Conservation (phyloP, 2,797 vertebrate species). For the Sternarchorhynchus goeldii region DNA sequence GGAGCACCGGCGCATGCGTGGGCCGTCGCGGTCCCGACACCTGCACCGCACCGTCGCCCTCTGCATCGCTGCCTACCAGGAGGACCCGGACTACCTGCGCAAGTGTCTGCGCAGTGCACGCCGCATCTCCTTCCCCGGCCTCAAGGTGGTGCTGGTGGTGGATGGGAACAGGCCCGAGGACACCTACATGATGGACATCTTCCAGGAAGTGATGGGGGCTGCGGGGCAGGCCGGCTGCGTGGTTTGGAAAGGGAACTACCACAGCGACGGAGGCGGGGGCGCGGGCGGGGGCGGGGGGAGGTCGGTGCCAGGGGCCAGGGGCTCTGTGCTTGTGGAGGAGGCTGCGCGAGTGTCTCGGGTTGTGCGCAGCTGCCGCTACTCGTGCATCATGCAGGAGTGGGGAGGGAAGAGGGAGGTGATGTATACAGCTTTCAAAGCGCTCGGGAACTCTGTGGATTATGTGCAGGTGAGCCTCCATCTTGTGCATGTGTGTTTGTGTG, state of each 20-base stretch:
- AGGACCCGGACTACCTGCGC: slow-evolving; percentile 93
- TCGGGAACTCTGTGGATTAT: slow-evolving; percentile 93
- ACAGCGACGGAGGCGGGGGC: slow-evolving; percentile 75
- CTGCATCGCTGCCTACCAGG: slow-evolving; percentile 95
- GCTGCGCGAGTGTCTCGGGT: slow-evolving; percentile 75
- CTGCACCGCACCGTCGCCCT: slow-evolving; percentile 84
- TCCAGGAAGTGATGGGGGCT: slow-evolving; percentile 90
- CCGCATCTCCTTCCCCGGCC: slow-evolving; percentile 87
- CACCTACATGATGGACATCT: slow-evolving; percentile 97
- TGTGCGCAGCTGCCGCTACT: slow-evolving; percentile 81
- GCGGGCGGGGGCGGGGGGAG: slow-evolving; percentile 47
- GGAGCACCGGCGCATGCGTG: slow-evolving; percentile 91
- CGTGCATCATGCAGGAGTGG: slow-evolving; percentile 97
- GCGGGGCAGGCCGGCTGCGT: slow-evolving; percentile 82
- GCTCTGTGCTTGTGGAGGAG: slow-evolving; percentile 77
- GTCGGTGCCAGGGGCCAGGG: too few species aligned
- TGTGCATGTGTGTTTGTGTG: background rate
- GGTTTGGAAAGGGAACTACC: slow-evolving; percentile 94
- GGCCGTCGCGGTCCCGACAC: slow-evolving; percentile 70
- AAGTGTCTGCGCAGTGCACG: slow-evolving; percentile 91
- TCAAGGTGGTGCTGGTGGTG: slow-evolving; percentile 96
- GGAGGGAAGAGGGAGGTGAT: slow-evolving; percentile 98
- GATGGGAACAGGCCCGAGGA: slow-evolving; percentile 93
- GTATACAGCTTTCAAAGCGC: slow-evolving; percentile 97
- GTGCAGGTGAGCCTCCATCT: slow-evolving; percentile 82